These are phyloP conservation scores for Heliconius melpomene DNA, from an alignment of 1,140 invertebrate genomes.

Conservation along the genomic window DNA sequence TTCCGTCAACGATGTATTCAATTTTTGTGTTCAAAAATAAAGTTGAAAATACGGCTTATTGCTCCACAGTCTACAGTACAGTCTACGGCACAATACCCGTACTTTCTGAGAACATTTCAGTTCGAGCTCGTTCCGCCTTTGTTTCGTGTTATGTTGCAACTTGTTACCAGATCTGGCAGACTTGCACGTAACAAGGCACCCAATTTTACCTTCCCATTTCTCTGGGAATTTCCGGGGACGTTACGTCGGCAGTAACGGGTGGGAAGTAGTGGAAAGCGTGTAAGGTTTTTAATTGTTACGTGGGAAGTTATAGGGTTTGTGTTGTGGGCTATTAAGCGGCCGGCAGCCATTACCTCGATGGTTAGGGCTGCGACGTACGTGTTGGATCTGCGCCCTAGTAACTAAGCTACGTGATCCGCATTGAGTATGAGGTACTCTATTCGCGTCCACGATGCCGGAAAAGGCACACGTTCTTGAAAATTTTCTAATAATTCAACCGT, in stretches of 20 bases:
- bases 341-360: constrained; percentile 64
- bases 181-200: constrained; percentile 30
- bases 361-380: constrained; percentile 69
- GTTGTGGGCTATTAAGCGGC: constrained; percentile 59
- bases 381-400: constrained; percentile 66
- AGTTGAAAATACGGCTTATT: constrained; percentile 28
- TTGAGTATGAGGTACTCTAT: constrained; percentile 37
- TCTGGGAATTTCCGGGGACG: constrained; percentile 36
- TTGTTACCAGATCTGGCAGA: constrained; percentile 28
- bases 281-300: constrained; percentile 70
- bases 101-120: constrained; percentile 32
- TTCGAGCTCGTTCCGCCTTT: constrained; percentile 37
- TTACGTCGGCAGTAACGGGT: constrained; percentile 48
- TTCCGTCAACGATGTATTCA: background rate
- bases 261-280: constrained; percentile 46
- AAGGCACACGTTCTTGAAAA: constrained; percentile 21
- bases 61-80: background rate
- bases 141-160: constrained; percentile 29
- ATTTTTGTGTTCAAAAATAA: constrained; percentile 19
- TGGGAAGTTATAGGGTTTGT: constrained; percentile 49
- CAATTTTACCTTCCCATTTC: constrained; percentile 35
- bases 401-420: constrained; percentile 61
- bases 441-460: constrained; percentile 24
- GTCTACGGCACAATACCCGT: constrained; percentile 15
- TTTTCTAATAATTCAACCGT: constrained; percentile 8